phyloP scores from a whole-genome alignment of 64 coral and sea anemone species.

The Pocillopora verrucosa region DNA sequence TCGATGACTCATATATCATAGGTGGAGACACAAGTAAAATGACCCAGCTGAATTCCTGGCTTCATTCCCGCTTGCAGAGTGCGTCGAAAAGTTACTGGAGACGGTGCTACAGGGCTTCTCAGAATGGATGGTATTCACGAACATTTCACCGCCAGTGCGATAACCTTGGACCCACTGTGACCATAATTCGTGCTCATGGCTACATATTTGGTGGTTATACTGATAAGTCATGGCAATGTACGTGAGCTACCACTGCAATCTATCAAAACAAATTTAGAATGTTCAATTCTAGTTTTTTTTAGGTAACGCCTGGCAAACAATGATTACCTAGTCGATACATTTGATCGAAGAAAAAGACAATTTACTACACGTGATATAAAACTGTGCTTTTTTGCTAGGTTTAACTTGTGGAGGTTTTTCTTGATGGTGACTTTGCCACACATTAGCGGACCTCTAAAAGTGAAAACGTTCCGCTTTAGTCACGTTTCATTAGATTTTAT shows the following conservation, averaged over 20 bases:
- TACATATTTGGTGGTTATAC: conserved; percentile 56
- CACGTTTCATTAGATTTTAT: no score
- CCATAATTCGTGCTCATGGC: conserved; percentile 20
- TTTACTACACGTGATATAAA: background rate
- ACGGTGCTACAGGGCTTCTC: conserved; percentile 10
- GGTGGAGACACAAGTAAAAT: background rate
- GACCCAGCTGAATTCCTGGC: background rate
- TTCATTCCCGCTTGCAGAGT: background rate
- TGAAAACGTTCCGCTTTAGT: no score
- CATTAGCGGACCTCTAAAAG: no score
- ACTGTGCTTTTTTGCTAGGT: no score
- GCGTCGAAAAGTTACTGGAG: conserved; percentile 18
- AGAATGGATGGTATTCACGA: background rate
- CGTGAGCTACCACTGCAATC: background rate
- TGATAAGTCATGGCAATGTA: conserved; percentile 39
- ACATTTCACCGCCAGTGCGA: conserved; percentile 42
- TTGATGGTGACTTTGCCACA: no score
- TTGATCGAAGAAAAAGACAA: no score
- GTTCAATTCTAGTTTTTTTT: no score
- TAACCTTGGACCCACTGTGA: conserved; percentile 33
- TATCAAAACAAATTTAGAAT: no score
- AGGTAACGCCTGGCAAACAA: no score
- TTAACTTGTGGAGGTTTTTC: no score
- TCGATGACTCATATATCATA: conserved; percentile 22
- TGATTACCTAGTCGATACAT: no score